A percentile compares a stretch with the other conserved stretches of the same genome.
Conservation (phyloP, 2,888 invertebrate species). For the Drosophila mulleri region DNA sequence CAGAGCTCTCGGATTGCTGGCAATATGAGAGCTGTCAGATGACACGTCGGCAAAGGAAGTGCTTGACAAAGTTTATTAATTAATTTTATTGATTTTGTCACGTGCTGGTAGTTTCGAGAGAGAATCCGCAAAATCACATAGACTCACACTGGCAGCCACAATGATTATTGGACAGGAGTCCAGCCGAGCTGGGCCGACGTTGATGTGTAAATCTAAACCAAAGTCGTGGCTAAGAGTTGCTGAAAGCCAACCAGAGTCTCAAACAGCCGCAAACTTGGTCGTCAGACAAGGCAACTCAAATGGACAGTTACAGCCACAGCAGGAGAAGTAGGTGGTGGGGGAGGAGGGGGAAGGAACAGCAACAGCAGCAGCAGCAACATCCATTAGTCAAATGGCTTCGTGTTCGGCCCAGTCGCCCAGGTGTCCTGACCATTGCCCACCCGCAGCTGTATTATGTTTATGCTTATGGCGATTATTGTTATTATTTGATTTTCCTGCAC, state of each 20-base stretch:
- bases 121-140: conserved; percentile 72
- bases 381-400: conserved; percentile 75
- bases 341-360: conserved; percentile 3
- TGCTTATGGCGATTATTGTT: conserved; percentile 72
- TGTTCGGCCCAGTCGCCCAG: conserved; percentile 43
- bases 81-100: conserved; percentile 81
- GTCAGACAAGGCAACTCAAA: conserved; percentile 14
- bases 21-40: conserved; percentile 71
- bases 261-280: conserved; percentile 22
- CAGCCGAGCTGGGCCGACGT: conserved; percentile 4
- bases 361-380: conserved; percentile 33
- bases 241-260: conserved; percentile 60
- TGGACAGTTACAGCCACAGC: conserved; percentile 32
- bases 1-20: conserved; percentile 34
- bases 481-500: conserved; percentile 62
- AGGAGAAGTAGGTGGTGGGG: neutral
- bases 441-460: conserved; percentile 49
- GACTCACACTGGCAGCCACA: conserved; percentile 20
- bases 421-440: conserved; percentile 42
- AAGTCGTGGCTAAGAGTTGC: conserved; percentile 63
- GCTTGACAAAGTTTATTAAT: conserved; percentile 78
- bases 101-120: conserved; percentile 71
- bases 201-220: conserved; percentile 53
- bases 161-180: conserved; percentile 1
- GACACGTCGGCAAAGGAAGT: conserved; percentile 71